Percentiles rank a stretch among this genome's conserved stretches.
Evolutionary conservation across 2,888 invertebrate genomes (phyloP).

Genomic region (Sminthurinus aureus): DNA sequence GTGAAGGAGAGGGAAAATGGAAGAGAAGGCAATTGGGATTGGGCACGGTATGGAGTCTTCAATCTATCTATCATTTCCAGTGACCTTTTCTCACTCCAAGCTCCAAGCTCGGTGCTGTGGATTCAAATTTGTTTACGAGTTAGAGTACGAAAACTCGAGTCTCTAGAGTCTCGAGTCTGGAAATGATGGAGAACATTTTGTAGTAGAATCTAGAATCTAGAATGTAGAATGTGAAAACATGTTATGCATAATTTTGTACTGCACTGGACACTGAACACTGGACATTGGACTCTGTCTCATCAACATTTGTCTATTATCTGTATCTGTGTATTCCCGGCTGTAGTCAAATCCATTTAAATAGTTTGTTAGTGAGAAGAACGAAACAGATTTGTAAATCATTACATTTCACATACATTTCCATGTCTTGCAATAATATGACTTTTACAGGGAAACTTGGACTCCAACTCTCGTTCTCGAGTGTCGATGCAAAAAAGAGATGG

Average conservation of each 20-base stretch:
- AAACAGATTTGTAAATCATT: background rate
- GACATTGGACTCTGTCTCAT: background rate
- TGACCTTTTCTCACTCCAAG: conserved; percentile 32
- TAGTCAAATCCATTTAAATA: conserved; percentile 26
- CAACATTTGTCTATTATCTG: background rate
- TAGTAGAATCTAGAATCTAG: too few species aligned
- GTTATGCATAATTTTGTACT: too few species aligned
- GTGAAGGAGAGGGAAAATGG: background rate
- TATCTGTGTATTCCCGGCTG: background rate
- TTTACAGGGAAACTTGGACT: background rate
- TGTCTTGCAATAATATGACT: too few species aligned
- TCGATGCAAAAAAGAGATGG: too few species aligned
- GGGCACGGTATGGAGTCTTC: conserved; percentile 35
- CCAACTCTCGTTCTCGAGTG: background rate
- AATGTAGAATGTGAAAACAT: too few species aligned
- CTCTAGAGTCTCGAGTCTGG: too few species aligned
- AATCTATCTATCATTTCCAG: conserved; percentile 29
- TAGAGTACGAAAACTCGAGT: too few species aligned
- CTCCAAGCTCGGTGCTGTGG: background rate
- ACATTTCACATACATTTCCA: too few species aligned
- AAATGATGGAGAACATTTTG: too few species aligned
- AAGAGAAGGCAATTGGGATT: background rate
- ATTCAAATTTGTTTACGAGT: too few species aligned
- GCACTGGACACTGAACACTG: background rate
- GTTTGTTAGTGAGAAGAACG: background rate